Percentiles rank a stretch among this genome's conserved stretches.
phyloP scores from a whole-genome alignment of 2,888 invertebrate species.

The Baccha elongata region DNA sequence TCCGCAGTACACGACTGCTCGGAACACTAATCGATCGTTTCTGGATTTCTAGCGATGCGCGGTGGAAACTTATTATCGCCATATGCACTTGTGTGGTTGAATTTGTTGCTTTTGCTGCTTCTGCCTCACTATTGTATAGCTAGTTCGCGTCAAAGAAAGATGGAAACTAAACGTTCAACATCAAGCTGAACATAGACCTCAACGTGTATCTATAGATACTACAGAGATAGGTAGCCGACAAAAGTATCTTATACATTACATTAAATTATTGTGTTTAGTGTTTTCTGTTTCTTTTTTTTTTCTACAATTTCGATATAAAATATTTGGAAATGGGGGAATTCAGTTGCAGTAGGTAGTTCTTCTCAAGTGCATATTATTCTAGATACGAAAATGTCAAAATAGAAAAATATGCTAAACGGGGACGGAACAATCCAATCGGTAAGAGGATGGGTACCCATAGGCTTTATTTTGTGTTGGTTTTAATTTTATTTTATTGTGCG shows the following conservation, averaged over 20 bases:
- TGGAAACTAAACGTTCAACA: slow-evolving; percentile 21
- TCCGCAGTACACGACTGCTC: slow-evolving; percentile 57
- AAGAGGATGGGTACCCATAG: too few species aligned
- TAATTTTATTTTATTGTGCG: slow-evolving; percentile 31
- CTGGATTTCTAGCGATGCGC: slow-evolving; percentile 58
- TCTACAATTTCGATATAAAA: slow-evolving; percentile 12
- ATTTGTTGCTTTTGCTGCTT: slow-evolving; percentile 25
- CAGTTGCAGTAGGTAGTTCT: neutral
- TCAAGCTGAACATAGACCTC: neutral
- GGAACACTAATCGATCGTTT: slow-evolving; percentile 69
- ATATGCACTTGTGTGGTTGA: slow-evolving; percentile 51
- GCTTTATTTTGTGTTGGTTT: neutral
- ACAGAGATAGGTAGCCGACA: slow-evolving; percentile 8
- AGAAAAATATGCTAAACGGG: neutral
- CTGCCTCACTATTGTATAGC: neutral
- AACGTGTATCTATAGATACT: neutral
- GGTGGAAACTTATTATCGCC: slow-evolving; percentile 68
- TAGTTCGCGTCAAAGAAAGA: slow-evolving; percentile 46
- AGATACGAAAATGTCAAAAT: neutral
- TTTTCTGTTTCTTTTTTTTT: slow-evolving; percentile 19
- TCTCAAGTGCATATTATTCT: neutral
- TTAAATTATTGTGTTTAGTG: too few species aligned
- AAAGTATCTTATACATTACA: neutral
- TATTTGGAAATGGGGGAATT: slow-evolving; percentile 14
- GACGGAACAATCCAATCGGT: neutral